Conservation (phyloP, 2,888 invertebrate species). For the Cacoxenus indagator region DNA sequence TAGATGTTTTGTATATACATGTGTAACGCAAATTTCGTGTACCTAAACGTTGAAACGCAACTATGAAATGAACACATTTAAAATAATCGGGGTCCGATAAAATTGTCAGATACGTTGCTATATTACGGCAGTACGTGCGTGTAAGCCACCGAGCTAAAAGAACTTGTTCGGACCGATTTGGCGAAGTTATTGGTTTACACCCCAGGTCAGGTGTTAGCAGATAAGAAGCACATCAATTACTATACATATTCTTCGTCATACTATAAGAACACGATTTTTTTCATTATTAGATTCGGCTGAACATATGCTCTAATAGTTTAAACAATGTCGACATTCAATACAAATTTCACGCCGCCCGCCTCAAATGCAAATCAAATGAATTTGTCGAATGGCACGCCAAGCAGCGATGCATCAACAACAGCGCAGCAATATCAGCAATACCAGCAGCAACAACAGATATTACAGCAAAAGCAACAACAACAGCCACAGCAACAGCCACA, state of each 20-base stretch:
- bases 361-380: constrained; percentile 41
- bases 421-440: constrained; percentile 20
- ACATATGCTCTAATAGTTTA: neutral
- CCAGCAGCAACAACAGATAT: constrained; percentile 33
- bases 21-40: too few relatives aligned
- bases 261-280: neutral
- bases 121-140: too few relatives aligned
- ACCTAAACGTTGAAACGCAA: too few relatives aligned
- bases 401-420: neutral
- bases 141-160: too few relatives aligned
- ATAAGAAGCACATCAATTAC: neutral
- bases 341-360: constrained; percentile 42
- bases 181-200: too few relatives aligned
- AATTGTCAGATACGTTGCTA: too few relatives aligned
- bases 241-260: neutral
- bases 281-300: neutral
- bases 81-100: too few relatives aligned
- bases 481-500: constrained; percentile 38
- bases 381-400: constrained; percentile 53
- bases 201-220: constrained; percentile 1
- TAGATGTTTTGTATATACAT: too few relatives aligned
- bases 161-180: too few relatives aligned
- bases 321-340: constrained; percentile 52
- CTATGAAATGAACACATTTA: too few relatives aligned
- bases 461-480: constrained; percentile 36